Evolutionary conservation across 2,113 vertebrate genomes (phyloP).

Genomic region (Leptosomus discolor): DNA sequence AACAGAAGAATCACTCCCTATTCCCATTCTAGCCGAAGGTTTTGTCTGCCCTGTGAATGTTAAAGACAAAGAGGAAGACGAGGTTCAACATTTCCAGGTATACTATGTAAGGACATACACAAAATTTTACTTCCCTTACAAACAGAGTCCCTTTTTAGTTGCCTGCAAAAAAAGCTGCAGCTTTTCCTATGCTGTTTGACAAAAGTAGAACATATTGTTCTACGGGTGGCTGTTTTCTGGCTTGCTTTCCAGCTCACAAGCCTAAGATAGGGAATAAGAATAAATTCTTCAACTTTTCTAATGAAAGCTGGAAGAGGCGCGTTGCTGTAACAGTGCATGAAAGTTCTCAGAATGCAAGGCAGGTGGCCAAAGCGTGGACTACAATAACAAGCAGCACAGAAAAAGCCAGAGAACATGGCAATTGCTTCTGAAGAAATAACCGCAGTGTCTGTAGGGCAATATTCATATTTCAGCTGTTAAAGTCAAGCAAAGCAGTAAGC

Average conservation of each 20-base stretch:
- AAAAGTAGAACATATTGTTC: background rate
- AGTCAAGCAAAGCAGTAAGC: background rate
- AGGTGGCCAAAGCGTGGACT: background rate
- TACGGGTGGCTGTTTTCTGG: background rate
- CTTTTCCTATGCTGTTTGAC: background rate
- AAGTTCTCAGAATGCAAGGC: slow-evolving; percentile 28
- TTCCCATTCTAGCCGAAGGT: background rate
- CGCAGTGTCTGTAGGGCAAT: background rate
- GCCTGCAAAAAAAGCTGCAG: background rate
- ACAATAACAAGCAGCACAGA: background rate
- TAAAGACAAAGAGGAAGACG: background rate
- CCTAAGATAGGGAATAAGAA: background rate
- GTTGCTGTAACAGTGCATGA: background rate
- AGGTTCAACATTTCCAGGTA: background rate
- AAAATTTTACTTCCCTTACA: background rate
- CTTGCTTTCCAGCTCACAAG: slow-evolving; percentile 30
- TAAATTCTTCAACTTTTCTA: background rate
- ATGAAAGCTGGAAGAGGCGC: background rate
- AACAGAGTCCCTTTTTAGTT: background rate
- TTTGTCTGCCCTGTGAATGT: background rate
- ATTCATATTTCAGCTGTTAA: slow-evolving; percentile 9
- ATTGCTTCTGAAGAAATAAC: slow-evolving; percentile 1
- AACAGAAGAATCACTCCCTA: background rate
- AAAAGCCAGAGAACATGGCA: background rate
- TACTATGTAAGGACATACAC: background rate